These are phyloP conservation scores for Lysiphlebus fabarum DNA, from an alignment of 1,140 invertebrate species.

Conservation along the genomic window DNA sequence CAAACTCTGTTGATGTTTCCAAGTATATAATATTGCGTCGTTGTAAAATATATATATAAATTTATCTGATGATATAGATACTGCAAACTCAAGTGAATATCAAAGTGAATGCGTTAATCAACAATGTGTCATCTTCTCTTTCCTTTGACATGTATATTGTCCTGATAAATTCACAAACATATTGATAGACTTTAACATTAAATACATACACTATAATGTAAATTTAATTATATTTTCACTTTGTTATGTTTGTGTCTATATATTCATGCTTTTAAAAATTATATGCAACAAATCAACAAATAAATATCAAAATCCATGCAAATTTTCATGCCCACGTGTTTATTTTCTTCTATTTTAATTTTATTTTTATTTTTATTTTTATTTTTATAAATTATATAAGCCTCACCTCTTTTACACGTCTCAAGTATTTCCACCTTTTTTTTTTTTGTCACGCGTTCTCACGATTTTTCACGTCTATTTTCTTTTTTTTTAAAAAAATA, in stretches of 20 bases:
- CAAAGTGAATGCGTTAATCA: constrained; percentile 35
- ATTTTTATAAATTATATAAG: not conserved
- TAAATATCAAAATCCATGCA: constrained; percentile 21
- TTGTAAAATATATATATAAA: too few species aligned
- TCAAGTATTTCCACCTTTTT: constrained; percentile 18
- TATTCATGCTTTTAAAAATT: too few species aligned
- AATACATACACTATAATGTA: not conserved
- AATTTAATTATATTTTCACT: not conserved
- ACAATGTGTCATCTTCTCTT: constrained; percentile 16
- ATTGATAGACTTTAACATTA: not conserved
- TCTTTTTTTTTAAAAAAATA: too few species aligned
- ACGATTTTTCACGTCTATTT: constrained; percentile 17
- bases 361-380: constrained; percentile 1
- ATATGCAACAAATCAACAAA: constrained; percentile 25
- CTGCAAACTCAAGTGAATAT: constrained; percentile 19
- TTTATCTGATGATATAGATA: too few species aligned
- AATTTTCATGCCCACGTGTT: constrained; percentile 22
- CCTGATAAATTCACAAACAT: not conserved
- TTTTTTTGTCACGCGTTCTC: constrained; percentile 15
- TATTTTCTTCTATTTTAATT: constrained; percentile 2
- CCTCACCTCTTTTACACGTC: constrained; percentile 13
- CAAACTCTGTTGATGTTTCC: too few species aligned
- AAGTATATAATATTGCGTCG: too few species aligned
- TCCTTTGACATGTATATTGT: too few species aligned
- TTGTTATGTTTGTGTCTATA: too few species aligned